A percentile compares a stretch with the other conserved stretches of the same genome.
These are phyloP conservation scores for Mustelus asterias DNA, from an alignment of 2,113 vertebrate genomes.

Conservation along the genomic window DNA sequence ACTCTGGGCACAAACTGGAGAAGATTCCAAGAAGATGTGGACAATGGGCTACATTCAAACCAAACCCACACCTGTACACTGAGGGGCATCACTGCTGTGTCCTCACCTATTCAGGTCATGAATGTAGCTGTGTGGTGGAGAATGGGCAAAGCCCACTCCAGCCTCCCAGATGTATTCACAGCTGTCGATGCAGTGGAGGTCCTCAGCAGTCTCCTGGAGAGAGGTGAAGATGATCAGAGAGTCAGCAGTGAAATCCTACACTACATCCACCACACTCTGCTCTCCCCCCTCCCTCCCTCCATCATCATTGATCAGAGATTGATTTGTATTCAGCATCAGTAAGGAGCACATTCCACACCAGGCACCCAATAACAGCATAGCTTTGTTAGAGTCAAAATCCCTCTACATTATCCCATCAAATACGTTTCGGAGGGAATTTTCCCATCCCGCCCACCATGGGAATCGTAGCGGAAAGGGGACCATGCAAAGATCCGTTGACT, in stretches of 20 bases:
- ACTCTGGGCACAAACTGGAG: background rate
- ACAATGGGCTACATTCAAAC: background rate
- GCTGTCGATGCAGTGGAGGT: constrained; percentile 90
- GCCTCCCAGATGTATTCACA: constrained; percentile 99
- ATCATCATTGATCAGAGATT: background rate
- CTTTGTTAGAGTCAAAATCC: background rate
- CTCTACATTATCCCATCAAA: background rate
- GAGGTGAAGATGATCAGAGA: background rate
- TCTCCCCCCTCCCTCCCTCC: background rate
- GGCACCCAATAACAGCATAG: background rate
- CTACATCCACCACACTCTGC: background rate
- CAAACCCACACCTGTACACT: background rate
- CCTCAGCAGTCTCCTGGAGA: constrained; percentile 82
- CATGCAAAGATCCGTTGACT: no score
- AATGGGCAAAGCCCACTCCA: constrained; percentile 93
- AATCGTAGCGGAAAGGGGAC: no score
- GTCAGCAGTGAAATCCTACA: background rate
- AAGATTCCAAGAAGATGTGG: no score
- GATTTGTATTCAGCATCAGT: background rate
- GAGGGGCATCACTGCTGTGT: background rate
- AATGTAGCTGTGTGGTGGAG: constrained; percentile 84
- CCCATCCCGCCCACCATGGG: no score
- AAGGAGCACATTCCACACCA: background rate
- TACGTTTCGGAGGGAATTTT: no score
- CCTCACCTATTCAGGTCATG: constrained; percentile 92